Conservation (phyloP, 2,888 invertebrate species). For the Dynastes maya region DNA sequence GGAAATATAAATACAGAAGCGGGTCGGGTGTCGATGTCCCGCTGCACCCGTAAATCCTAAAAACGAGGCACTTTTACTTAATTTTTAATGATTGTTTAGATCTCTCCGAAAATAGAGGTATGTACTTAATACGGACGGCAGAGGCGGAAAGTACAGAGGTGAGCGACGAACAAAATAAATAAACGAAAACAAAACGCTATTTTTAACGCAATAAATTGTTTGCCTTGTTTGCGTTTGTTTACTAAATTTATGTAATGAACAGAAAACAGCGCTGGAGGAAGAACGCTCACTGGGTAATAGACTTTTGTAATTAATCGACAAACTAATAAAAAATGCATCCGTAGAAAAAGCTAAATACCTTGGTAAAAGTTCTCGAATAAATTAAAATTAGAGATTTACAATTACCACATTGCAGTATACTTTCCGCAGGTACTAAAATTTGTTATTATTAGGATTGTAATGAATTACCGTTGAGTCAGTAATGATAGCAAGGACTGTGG, state of each 20-base stretch:
- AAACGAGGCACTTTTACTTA: constrained; percentile 27
- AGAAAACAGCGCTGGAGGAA: background rate
- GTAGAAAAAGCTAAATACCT: too few relatives aligned
- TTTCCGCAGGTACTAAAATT: too few relatives aligned
- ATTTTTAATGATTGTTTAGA: constrained; percentile 40
- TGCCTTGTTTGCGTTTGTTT: background rate
- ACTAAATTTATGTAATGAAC: background rate
- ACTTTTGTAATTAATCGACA: too few relatives aligned
- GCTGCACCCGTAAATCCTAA: constrained; percentile 26
- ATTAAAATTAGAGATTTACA: too few relatives aligned
- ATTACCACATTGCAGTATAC: too few relatives aligned
- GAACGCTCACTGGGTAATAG: background rate
- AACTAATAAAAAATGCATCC: too few relatives aligned
- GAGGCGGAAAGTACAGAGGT: background rate
- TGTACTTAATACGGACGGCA: too few relatives aligned
- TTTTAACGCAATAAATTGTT: background rate
- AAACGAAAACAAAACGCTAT: background rate
- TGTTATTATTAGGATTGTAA: too few relatives aligned
- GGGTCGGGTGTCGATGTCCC: constrained; percentile 23
- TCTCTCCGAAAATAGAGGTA: constrained; percentile 35
- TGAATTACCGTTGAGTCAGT: too few relatives aligned
- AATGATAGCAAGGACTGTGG: too few relatives aligned
- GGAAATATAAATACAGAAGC: constrained; percentile 42
- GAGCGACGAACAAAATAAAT: background rate
- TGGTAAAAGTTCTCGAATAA: too few relatives aligned